Base-by-base conservation (phyloP, 2,888 invertebrate genomes). In the Diplolepis rosae region DNA sequence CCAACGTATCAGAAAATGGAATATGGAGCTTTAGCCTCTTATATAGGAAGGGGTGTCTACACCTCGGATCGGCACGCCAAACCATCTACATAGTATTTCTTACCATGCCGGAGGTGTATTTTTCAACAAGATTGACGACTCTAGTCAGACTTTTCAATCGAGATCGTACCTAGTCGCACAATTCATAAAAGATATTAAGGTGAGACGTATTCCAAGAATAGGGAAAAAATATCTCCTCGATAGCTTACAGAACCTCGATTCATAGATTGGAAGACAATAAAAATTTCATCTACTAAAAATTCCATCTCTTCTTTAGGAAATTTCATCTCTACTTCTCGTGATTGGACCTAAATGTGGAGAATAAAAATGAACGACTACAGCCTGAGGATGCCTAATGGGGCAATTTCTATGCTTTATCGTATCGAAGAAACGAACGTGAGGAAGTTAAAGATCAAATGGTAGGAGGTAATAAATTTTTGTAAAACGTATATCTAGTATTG, bases 121-220 rank as follows among this genome's bases (percentile, higher is more conserved):
- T 61, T 24, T 35, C 56, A 61, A 39, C 56, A 61, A 61, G 56
- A 61, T 61, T 35, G 56, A 61, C 56, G 56, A 61, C 24, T n/a
- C 56, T 24, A 61, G 56, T 35, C 35, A 35, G 39, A 61, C 56
- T 61, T 61, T 61, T 39, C 56, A 61, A 61, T 61, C 39, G 35
- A 61, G 35, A 61, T 61, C 39, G 35, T 61, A 39, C 35, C 32
- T 61, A 61, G 56, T 61, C 35, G 56, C 35, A 35, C 56, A n/a
- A 61, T 61, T 61, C 56, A 61, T 61, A 61, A 61, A 61, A 61
- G 56, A 35, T 18, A 56, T 56, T 35, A 35, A 56, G 32, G 35
- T 35, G 35, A 35, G 35, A 35, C 39, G 39, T 35, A 51, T 48
- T 22, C 22, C 22, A 1, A 48, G 48, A 48, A 11, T 2, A 7